These are phyloP conservation scores for Oxyteleia sp. DNA, from an alignment of 2,888 invertebrate species.

Conservation along the genomic window DNA sequence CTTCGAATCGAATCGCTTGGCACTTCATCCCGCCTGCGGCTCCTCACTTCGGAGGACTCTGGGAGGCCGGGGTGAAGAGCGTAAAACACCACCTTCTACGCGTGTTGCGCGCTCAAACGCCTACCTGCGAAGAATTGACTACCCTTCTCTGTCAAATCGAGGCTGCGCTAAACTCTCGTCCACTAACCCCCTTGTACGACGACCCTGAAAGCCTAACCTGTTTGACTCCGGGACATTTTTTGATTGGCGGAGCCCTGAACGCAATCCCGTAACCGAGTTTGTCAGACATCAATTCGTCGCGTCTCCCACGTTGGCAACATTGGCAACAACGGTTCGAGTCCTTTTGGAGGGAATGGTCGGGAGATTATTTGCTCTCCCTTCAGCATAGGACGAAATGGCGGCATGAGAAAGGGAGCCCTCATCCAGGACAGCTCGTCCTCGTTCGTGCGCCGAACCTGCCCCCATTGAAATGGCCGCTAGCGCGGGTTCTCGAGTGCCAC, in stretches of 20 bases:
- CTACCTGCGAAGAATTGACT: neutral
- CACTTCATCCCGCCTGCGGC: slow-evolving; percentile 13
- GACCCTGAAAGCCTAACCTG: neutral
- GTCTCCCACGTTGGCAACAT: no score
- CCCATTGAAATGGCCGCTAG: no score
- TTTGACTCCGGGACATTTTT: neutral
- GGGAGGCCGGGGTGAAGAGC: slow-evolving; percentile 7
- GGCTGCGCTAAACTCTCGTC: neutral
- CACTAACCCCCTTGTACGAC: neutral
- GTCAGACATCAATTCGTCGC: no score
- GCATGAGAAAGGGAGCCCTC: no score
- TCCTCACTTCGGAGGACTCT: slow-evolving; percentile 18
- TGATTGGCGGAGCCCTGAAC: neutral
- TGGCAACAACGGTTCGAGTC: no score
- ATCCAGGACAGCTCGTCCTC: no score
- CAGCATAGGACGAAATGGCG: no score
- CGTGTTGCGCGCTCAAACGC: neutral
- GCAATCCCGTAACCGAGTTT: neutral
- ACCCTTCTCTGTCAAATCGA: neutral
- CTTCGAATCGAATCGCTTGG: no score
- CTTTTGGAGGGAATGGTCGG: no score
- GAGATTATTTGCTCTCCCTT: no score
- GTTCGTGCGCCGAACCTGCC: no score
- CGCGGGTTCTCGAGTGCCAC: no score
- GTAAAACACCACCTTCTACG: slow-evolving; percentile 2